These are phyloP conservation scores for Trachythela sp. DNA, from an alignment of 64 coral and sea anemone species.

Conservation along the genomic window DNA sequence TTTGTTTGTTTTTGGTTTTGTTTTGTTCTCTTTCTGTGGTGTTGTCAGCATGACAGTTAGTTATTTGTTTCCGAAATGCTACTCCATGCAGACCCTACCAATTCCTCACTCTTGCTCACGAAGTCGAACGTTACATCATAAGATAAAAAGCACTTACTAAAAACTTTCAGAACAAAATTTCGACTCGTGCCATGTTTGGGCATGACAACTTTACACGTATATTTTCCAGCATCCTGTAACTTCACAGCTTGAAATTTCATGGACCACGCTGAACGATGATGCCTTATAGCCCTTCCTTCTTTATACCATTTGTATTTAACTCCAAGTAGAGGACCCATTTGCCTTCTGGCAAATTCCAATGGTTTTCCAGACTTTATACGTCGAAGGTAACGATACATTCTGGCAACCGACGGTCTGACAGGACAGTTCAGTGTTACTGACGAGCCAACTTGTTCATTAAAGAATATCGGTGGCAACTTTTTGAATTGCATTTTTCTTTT, in stretches of 20 bases:
- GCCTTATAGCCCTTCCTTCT: background rate
- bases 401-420: background rate
- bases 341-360: background rate
- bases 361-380: background rate
- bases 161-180: background rate
- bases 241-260: background rate
- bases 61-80: too few relatives aligned
- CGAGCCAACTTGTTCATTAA: background rate
- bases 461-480: background rate
- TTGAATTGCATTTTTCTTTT: background rate
- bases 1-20: too few relatives aligned
- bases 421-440: background rate
- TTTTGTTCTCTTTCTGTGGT: too few relatives aligned
- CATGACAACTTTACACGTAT: background rate
- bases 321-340: background rate
- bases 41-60: too few relatives aligned
- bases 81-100: too few relatives aligned
- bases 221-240: background rate
- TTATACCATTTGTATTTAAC: slow-evolving; percentile 8
- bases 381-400: background rate
- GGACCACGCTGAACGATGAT: background rate
- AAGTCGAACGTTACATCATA: too few relatives aligned
- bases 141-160: background rate
- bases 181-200: background rate
- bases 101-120: too few relatives aligned